Conservation (phyloP, 2,113 vertebrate genomes). For the Stigmatopora argus region DNA sequence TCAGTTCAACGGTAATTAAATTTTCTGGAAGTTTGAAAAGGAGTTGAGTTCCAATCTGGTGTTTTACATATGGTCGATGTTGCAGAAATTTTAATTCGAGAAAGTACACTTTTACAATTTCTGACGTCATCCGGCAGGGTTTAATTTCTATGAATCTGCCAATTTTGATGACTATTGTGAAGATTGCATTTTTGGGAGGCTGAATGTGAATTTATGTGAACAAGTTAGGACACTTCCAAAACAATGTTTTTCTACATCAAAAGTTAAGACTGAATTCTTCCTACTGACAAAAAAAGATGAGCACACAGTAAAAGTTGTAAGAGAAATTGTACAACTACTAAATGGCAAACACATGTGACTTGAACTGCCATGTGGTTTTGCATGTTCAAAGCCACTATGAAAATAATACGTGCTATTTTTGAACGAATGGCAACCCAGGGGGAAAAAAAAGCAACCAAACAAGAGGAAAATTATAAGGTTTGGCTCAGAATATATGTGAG, state of each 20-base stretch:
- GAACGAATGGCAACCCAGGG: conserved; percentile 52
- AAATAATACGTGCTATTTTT: conserved; percentile 73
- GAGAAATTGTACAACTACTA: conserved; percentile 61
- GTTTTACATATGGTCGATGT: background rate
- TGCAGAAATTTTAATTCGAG: too few species aligned
- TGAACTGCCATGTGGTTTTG: conserved; percentile 56
- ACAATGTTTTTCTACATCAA: conserved; percentile 25
- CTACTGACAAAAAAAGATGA: conserved; percentile 24
- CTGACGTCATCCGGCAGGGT: background rate
- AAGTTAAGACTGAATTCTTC: background rate
- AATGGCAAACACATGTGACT: conserved; percentile 69
- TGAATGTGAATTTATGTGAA: background rate
- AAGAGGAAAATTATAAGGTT: conserved; percentile 70
- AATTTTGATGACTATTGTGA: background rate
- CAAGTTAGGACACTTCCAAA: background rate
- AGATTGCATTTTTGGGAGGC: too few species aligned
- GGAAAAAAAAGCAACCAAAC: conserved; percentile 65
- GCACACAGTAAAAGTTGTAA: conserved; percentile 37
- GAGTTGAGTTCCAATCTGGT: background rate
- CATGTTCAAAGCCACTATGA: conserved; percentile 73
- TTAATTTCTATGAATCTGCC: background rate
- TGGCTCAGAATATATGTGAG: conserved; percentile 47
- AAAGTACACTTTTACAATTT: too few species aligned
- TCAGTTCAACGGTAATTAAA: conserved; percentile 47
- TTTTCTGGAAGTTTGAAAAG: conserved; percentile 13